phyloP scores from a whole-genome alignment of 2,113 vertebrate genomes.

The Myotis lucifugus region DNA sequence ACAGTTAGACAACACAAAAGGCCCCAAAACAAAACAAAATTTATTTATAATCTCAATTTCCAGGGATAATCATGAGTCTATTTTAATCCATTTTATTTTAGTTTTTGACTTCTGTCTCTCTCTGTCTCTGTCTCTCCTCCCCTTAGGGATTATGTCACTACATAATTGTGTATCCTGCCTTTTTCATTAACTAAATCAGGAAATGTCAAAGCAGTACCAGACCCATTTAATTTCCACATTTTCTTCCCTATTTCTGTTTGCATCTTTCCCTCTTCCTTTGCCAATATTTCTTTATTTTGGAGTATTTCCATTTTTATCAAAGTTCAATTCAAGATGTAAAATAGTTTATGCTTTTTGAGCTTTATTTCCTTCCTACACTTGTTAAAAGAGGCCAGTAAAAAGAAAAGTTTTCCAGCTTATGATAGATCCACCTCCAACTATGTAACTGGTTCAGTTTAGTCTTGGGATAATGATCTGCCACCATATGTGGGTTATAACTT shows the following conservation, averaged over 20 bases:
- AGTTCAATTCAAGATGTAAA: slow-evolving; percentile 66
- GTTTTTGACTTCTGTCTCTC: background rate
- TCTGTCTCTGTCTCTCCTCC: background rate
- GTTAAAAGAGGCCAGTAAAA: slow-evolving; percentile 78
- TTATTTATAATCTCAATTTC: background rate
- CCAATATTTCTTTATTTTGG: slow-evolving; percentile 69
- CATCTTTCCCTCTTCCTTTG: slow-evolving; percentile 43
- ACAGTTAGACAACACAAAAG: background rate
- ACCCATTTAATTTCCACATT: slow-evolving; percentile 62
- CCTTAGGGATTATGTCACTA: background rate
- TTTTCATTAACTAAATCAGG: slow-evolving; percentile 60
- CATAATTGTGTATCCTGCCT: background rate
- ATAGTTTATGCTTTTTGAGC: slow-evolving; percentile 77
- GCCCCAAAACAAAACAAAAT: background rate
- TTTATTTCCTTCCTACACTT: slow-evolving; percentile 84
- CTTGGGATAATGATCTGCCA: slow-evolving; percentile 84
- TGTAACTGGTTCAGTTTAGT: slow-evolving; percentile 84
- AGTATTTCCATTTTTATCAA: slow-evolving; percentile 72
- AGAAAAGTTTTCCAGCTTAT: slow-evolving; percentile 78
- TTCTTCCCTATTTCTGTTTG: slow-evolving; percentile 52
- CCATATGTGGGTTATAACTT: slow-evolving; percentile 86
- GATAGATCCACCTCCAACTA: slow-evolving; percentile 83
- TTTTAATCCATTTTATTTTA: background rate
- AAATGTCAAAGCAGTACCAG: slow-evolving; percentile 62
- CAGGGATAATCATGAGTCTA: background rate